Base-by-base conservation (phyloP, 2,888 invertebrate species). In the Parasteatoda lunata region DNA sequence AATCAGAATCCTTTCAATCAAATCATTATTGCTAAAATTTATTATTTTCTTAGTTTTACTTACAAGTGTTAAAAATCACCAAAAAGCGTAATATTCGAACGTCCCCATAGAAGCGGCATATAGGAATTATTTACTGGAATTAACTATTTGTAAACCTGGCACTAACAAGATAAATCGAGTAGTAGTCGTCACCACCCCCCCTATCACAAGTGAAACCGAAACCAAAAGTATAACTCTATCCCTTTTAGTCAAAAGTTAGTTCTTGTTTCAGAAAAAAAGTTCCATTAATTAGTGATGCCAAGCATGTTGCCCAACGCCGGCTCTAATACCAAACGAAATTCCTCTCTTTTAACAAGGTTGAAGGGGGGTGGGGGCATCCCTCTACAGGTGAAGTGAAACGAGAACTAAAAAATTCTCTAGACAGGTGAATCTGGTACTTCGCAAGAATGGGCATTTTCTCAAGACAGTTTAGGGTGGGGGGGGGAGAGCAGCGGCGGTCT, bases 371-470 rank as follows among this genome's bases (percentile, higher is more conserved):
- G 0, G 59, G 59, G 54, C 54, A 7, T 54, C 54, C 54, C 8
- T 54, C 30, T 30, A 30, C 59, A 59, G 59, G 59, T 59, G 59
- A 59, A 7, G 11, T 59, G 59, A 30, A 30, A 30, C 30, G 30
- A 30, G 30, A 30, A 30, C 30, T 30, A 30, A 30, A 30, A 30
- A 30, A 30, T 30, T 30, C 30, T 30, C 59, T 59, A 4, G 59
- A 59, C 59, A 59, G 59, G 59, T 59, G 59, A 7, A 59, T 59
- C 59, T 59, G 59, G 59, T 59, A n/a, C 59, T n/a, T 59, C 59
- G 11, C 4, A 13, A n/a, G 59, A 59, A 59, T 59, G 59, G 59
- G 59, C 59, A 59, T 59, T 59, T 59, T 7, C n/a, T n/a, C n/a
- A 3, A n/a, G 4, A n/a, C 4, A 8, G 9, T n/a, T 9, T 11